Evolutionary conservation across 2,113 vertebrate genomes (phyloP), one percentile per base, ranked within the genome.

Genomic region (Prunella himalayana): DNA sequence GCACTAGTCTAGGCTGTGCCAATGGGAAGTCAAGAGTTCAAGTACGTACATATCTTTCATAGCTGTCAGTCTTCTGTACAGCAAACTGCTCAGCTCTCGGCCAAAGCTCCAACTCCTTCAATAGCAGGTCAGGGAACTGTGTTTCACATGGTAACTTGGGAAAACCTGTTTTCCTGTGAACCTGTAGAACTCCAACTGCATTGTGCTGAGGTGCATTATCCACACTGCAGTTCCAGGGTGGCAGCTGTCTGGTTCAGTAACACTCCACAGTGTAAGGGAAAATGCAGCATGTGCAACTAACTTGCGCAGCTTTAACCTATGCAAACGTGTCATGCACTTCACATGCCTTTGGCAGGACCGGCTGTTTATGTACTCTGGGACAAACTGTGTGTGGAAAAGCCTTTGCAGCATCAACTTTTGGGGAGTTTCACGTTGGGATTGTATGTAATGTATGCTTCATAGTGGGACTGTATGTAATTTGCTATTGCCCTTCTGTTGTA

Each of bases 21-120:
- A 96, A 82, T 12, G 60, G 61, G 30, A 93, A 96, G 95, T 95
- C 86, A 96, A 68, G 71, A 94, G 97, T 97, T 96, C 90, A 92
- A 71, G 56, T 77, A 84, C 3, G 20, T 92, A 94, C 21, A 3
- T 72, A 86, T 82, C 81, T 82, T 86, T 82, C 69, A 56, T 65
- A 90, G 91, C 75, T 96, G 90, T 94, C 84, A 68, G 51, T 94
- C 88, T 90, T 61, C 11, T 31, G 45, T 59, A 51, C 1, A 35
- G 59, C 44, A 49, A 64, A 83, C 54, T 79, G 68, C 66, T 86
- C 54, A 64, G 73, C 69, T 82, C 51, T 22, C 50, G 61, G 78
- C 61, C 64, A 88, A 86, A 88, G 72, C 77, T 68, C 39, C 25
- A 56, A 4, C 15, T 86, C 27, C 64, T 89, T 88, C 75, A 79